Conservation (phyloP, 2,113 vertebrate genomes). For the Plecotus auritus region DNA sequence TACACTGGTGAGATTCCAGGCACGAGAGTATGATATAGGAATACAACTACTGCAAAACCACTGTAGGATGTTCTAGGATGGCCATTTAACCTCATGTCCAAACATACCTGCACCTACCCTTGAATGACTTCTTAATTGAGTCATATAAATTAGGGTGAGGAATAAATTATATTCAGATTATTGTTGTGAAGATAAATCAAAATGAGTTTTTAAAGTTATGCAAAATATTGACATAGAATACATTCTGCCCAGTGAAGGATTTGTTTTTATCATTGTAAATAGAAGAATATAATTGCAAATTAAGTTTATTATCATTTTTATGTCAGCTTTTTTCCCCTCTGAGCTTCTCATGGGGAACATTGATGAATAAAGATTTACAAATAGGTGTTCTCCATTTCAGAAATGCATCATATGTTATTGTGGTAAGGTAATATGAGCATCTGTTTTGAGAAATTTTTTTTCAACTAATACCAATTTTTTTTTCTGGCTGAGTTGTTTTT, state of each 20-base stretch:
- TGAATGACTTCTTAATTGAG: not conserved
- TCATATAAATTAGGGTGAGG: not conserved
- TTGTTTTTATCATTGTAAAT: slow-evolving; percentile 20
- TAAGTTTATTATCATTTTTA: slow-evolving; percentile 57
- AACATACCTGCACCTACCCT: not conserved
- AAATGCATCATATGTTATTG: not conserved
- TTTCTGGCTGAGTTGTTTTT: not conserved
- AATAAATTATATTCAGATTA: not conserved
- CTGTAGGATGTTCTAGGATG: not conserved
- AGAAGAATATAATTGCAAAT: slow-evolving; percentile 40
- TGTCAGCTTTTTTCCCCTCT: not conserved
- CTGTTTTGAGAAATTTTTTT: not conserved
- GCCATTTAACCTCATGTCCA: not conserved
- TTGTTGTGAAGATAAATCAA: slow-evolving; percentile 20
- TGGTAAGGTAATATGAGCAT: not conserved
- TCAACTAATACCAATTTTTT: not conserved
- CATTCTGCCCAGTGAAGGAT: not conserved
- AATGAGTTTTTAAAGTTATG: slow-evolving; percentile 15
- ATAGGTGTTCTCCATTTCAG: not conserved
- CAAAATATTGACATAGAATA: slow-evolving; percentile 22
- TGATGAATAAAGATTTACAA: slow-evolving; percentile 23
- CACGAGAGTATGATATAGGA: not conserved
- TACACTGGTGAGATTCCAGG: not conserved
- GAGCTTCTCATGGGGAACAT: slow-evolving; percentile 15
- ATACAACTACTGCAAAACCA: not conserved